A percentile compares a stretch with the other conserved stretches of the same genome.
These are phyloP conservation scores for Spermophilus dauricus DNA, from an alignment of 2,113 vertebrate genomes.

Conservation along the genomic window DNA sequence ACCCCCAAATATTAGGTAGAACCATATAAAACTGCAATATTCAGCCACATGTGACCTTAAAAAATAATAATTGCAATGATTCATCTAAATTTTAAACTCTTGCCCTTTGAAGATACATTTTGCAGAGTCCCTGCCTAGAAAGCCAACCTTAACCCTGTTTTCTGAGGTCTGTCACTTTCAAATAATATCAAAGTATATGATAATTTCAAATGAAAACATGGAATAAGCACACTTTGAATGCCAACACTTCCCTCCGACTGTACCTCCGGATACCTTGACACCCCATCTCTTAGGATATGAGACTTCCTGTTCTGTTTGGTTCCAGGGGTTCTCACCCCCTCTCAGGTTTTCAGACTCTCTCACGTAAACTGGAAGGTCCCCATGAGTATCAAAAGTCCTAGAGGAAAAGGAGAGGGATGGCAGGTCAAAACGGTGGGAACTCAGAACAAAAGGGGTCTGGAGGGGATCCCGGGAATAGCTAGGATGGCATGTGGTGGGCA, in stretches of 20 bases:
- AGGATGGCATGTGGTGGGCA: neutral
- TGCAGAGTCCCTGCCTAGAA: neutral
- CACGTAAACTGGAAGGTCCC: neutral
- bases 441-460: neutral
- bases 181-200: neutral
- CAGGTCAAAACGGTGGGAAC: neutral
- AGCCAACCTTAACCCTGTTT: neutral
- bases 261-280: neutral
- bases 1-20: neutral
- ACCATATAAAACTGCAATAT: neutral
- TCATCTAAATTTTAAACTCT: neutral
- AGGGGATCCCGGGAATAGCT: neutral
- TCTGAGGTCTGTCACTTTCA: neutral
- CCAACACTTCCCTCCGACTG: neutral
- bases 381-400: neutral
- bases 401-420: neutral
- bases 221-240: neutral
- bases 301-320: neutral
- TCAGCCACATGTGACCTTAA: neutral
- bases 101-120: neutral
- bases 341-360: neutral
- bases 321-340: neutral
- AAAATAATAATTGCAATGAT: neutral
- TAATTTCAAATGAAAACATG: neutral
- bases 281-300: neutral